Evolutionary conservation across 2,888 invertebrate species (phyloP), one percentile per base, ranked within the genome.

Genomic region (Parnassius apollo): DNA sequence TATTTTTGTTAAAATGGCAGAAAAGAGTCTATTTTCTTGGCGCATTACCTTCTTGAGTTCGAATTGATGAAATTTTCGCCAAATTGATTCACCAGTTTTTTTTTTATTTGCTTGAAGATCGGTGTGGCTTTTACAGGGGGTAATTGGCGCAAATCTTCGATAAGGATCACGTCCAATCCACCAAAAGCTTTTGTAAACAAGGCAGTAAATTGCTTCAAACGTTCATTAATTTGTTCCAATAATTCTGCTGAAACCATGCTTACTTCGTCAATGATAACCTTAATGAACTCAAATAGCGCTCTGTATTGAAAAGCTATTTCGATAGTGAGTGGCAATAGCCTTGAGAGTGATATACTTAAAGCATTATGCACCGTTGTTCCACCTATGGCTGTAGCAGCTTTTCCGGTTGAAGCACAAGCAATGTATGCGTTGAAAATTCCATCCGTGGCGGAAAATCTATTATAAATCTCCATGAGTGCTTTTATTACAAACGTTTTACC

Each of bases 401-500:
- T 82, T 2, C 78, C 82, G 13, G 80, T 81, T 55, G 79, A 79
- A 13, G 80, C 83, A 68, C 81, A 82, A 8, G 77, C 65, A 35
- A 85, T 73, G 65, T 80, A 85, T 3, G 81, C 73, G 71, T 85
- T 82, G 70, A 73, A 80, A 65, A 62, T 70, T 10, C 74, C 77
- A 75, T 83, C 76, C 50, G 64, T 76, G 61, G 74, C 70, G 51
- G 77, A 61, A 64, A 67, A 85, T 45, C 83, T 61, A 63, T 85
- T 86, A 58, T 82, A 82, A 64, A 80, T 85, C 73, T 84, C 84
- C 81, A 82, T 82, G 0, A 86, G 53, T 0, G 78, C 68, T 74
- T 80, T 79, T 9, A 85, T 81, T 11, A 78, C 70, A 59, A 79
- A 83, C 13, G 80, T 73, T 74, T 78, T 77, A 1, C 77, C 76